Evolutionary conservation across 35 echinoderm and acorn worm species (phyloP), one percentile per base, ranked within the genome.

Genomic region (Apostichopus japonicus): DNA sequence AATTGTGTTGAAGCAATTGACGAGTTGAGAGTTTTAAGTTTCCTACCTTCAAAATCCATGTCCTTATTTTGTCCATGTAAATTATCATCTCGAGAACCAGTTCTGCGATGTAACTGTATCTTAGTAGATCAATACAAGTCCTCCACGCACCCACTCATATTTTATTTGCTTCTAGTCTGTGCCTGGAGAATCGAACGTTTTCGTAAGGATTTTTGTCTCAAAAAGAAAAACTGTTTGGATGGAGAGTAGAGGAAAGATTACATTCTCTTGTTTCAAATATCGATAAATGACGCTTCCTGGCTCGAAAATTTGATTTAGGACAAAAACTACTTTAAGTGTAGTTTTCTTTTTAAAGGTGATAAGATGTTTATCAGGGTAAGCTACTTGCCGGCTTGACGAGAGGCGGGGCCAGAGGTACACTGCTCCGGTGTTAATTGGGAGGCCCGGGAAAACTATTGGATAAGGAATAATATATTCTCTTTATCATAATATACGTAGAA

Each of bases 211-310:
- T 15, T 75, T 75, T 75, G 17, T 75, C 22, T 75, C 71, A 21
- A 6, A 21, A 75, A 75, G 4, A 75, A 75, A 75, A 75, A 75
- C 71, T 75, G 17, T 75, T 75, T 15, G 21, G 71, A 75, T 7
- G 71, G 7, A n/a, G 21, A 75, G 71, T 5, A 19, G n/a, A 75
- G 71, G 17, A n/a, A 7, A 21, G 71, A 23, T 75, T 75, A 75
- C 71, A 75, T 75, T 75, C 71, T 75, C 71, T 75, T 75, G 71
- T 75, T 75, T 75, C 71, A 75, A 75, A 75, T 75, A 75, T 75
- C 71, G 71, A 75, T 75, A 21, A 75, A 19, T 19, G 6, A 22
- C 71, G 17, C n/a, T 75, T 75, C 14, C 71, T 61, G 13, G 57
- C 57, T 8, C 57, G 13, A 61, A 10, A 61, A 10, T 61, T 61